Evolutionary conservation across 1,140 invertebrate species (phyloP).

Genomic region (Centruroides sculpturatus): DNA sequence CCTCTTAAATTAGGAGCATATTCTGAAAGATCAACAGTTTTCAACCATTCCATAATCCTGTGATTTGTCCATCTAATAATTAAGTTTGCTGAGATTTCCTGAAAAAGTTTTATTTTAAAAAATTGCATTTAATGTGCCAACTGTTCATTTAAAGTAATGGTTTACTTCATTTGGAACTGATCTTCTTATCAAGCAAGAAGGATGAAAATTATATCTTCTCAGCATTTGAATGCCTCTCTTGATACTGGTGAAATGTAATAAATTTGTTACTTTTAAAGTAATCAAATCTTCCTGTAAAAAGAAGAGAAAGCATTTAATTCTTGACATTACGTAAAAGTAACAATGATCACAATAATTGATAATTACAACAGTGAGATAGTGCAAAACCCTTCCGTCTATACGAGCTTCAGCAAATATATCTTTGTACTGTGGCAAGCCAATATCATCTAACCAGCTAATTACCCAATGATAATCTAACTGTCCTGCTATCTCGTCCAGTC

Average conservation of each 20-base stretch:
- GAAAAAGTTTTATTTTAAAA: no score
- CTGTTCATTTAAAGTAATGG: background rate
- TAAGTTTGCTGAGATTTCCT: no score
- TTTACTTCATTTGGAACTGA: constrained; percentile 11
- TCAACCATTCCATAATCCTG: constrained; percentile 95
- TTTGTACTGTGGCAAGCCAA: constrained; percentile 91
- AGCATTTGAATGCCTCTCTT: constrained; percentile 76
- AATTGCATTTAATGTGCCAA: no score
- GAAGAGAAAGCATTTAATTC: constrained; percentile 6
- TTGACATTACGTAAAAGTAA: no score
- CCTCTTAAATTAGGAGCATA: constrained; percentile 92
- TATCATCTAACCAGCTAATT: constrained; percentile 88
- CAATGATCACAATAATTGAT: no score
- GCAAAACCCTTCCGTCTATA: constrained; percentile 81
- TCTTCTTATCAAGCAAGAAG: constrained; percentile 47
- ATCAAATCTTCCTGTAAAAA: constrained; percentile 52
- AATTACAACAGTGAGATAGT: constrained; percentile 62
- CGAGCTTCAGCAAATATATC: constrained; percentile 77
- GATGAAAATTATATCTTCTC: constrained; percentile 77
- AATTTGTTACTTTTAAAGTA: constrained; percentile 66
- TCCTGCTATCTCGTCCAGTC: constrained; percentile 1
- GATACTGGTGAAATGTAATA: constrained; percentile 79
- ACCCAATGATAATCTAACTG: constrained; percentile 59
- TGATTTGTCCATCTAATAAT: constrained; percentile 51
- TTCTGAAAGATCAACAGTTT: constrained; percentile 89